Evolutionary conservation across 92 coral and sea anemone genomes (phyloP), one percentile per base, ranked within the genome.

Genomic region (Zoanthus solanderi): DNA sequence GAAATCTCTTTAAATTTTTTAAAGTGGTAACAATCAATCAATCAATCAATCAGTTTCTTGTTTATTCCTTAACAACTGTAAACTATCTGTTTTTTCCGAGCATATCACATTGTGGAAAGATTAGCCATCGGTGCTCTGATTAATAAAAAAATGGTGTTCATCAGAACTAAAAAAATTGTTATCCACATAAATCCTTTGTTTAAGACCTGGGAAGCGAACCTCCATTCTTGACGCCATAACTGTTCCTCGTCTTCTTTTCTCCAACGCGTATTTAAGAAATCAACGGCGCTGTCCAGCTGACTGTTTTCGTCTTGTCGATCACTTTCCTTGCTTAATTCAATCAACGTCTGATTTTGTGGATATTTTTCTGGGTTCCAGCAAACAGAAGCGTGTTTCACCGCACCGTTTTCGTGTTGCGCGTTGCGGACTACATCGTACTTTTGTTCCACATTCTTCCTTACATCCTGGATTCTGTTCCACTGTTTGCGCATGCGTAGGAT

Each of bases 151-250:
- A 93, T 58, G 8, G 93, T 91, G 66, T 95, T 84, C 31, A 94
- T 61, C 4, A 90, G 13, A 75, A 95, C 93, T 15, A 94, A 88
- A 2, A 85, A 32, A 4, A 89, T 85, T 13, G 92, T 77, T 23
- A 91, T 88, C 96, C 96, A 91, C 92, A 94, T 93, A 65, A 95
- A 95, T 45, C 87, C 74, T 72, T 83, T 95, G 87, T 95, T 95
- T 16, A 95, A 45, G 4, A 95, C 96, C 44, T 89, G 88, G 15
- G 98, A 91, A 45, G 96, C 98, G 58, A 95, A 95, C 77, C 53
- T 93, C 98, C 98, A 95, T 74, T 95, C 98, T 9, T 95, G 94
- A 44, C 87, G 94, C 76, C 92, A 77, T 15, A 91, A 79, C 44
- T 85, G 92, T 12, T 72, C 87, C 18, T 87, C 87, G 52, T 91